A percentile compares a stretch with the other conserved stretches of the same genome.
phyloP scores from a whole-genome alignment of 2,888 invertebrate genomes.

The Azorinus chamasolen region DNA sequence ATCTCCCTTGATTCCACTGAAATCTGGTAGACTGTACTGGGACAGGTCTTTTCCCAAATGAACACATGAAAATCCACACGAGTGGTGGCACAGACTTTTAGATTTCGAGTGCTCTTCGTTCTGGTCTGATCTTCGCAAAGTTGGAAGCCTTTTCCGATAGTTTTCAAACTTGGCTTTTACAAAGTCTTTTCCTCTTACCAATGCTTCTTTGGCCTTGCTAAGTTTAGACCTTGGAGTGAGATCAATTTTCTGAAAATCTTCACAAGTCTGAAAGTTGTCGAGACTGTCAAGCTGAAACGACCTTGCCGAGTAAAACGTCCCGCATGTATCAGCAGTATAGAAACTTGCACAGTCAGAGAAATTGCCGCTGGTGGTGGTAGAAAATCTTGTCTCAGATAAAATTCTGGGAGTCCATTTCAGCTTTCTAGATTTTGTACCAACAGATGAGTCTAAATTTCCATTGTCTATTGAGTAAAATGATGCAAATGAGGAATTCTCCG shows the following conservation, averaged over 20 bases:
- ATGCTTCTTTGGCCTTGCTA: slow-evolving; percentile 49
- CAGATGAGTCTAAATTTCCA: slow-evolving; percentile 14
- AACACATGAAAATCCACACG: slow-evolving; percentile 62
- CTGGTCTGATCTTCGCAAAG: background rate
- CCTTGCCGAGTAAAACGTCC: slow-evolving; percentile 50
- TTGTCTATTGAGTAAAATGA: slow-evolving; percentile 54
- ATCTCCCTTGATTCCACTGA: slow-evolving; percentile 19
- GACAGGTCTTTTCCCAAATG: slow-evolving; percentile 52
- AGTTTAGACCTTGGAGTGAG: slow-evolving; percentile 43
- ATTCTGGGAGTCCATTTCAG: slow-evolving; percentile 54
- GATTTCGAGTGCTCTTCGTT: slow-evolving; percentile 14
- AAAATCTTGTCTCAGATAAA: slow-evolving; percentile 42
- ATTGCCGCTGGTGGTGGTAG: slow-evolving; percentile 32
- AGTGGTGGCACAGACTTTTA: slow-evolving; percentile 32
- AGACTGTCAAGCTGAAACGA: slow-evolving; percentile 55
- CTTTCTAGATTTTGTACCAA: slow-evolving; percentile 15
- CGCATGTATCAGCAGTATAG: slow-evolving; percentile 55
- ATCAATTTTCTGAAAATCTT: slow-evolving; percentile 32
- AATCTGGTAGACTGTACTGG: slow-evolving; percentile 50
- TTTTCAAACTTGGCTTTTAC: slow-evolving; percentile 53
- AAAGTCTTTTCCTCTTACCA: slow-evolving; percentile 53
- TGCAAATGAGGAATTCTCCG: slow-evolving; percentile 40
- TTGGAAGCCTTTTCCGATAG: slow-evolving; percentile 43
- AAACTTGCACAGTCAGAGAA: slow-evolving; percentile 49
- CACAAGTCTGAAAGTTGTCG: slow-evolving; percentile 61